A percentile compares a stretch with the other conserved stretches of the same genome.
Conservation (phyloP, 2,888 invertebrate genomes). For the Disparrhopalites patrizii region DNA sequence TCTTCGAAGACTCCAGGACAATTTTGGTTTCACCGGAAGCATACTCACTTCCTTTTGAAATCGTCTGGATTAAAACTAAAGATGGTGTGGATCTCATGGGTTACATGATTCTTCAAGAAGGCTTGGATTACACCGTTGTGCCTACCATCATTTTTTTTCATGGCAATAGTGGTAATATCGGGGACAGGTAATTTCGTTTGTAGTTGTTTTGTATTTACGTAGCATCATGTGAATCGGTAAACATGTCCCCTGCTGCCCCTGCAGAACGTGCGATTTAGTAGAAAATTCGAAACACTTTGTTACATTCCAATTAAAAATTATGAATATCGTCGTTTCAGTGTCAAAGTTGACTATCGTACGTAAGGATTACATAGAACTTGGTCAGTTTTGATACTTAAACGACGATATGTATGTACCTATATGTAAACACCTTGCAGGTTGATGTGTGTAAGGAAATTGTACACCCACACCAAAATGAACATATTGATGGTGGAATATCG, state of each 20-base stretch:
- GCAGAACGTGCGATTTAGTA: no score
- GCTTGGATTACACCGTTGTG: neutral
- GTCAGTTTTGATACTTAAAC: no score
- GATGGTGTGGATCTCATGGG: constrained; percentile 11
- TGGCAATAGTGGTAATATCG: constrained; percentile 14
- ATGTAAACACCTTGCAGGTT: neutral
- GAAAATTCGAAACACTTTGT: no score
- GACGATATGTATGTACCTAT: no score
- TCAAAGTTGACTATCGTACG: no score
- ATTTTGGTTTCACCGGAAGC: constrained; percentile 5
- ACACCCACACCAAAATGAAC: neutral
- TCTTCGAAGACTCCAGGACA: neutral
- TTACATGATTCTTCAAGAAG: neutral
- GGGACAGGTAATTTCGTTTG: constrained; percentile 4
- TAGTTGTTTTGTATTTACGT: no score
- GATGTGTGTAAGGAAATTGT: neutral
- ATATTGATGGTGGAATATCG: constrained; percentile 12
- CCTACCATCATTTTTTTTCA: constrained; percentile 17
- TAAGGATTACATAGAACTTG: no score
- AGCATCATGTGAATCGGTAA: neutral
- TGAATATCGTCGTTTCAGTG: no score
- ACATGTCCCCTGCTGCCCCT: no score
- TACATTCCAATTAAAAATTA: no score
- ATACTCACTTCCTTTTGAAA: constrained; percentile 10
- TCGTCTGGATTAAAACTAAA: neutral